Base-by-base conservation (phyloP, 1,140 invertebrate genomes). In the Zaprionus africanus region DNA sequence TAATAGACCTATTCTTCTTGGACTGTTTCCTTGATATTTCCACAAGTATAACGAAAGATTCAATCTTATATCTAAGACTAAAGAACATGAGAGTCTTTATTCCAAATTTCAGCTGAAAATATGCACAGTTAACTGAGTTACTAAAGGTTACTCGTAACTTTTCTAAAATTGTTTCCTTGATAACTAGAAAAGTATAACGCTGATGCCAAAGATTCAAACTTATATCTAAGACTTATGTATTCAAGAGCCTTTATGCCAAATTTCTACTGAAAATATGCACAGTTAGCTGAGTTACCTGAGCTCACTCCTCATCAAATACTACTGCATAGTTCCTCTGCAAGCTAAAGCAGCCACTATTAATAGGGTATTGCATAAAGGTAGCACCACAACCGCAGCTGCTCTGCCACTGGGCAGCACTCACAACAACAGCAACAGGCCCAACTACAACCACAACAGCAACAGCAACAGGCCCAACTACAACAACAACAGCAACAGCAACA, bases 391-490 rank as follows among this genome's bases (percentile, higher is more conserved):
- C 46, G 19, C 46, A 62, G 13, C n/a, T 46, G 41, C 41, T 46
- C 41, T 46, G 66, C 59, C 28, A 62, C 58, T 74, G 71, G 71
- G 51, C 71, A 74, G 65, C 34, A 15, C n/a, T 13, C 28, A 57
- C 36, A 65, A 38, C 53, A 31, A 64, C 43, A 62, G 19, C 53
- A 34, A 65, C 43, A 62, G 19, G 41, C 41, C 7, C 56, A 58
- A n/a, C 57, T 43, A 28, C 43, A 58, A n/a, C 38, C 12, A 36
- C 46, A 51, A 5, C n/a, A 43, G n/a, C 15, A 43, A 54, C 31
- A 64, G 22, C 31, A 28, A 61, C 68, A 73, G 19, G 41, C 41
- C 7, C 56, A 58, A n/a, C 57, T 43, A 28, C 43, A 58, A n/a
- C 38, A 28, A 61, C 68, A 73, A 19, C 70, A 54, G 53, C 38